These are phyloP conservation scores for Saturnia pavonia DNA, from an alignment of 2,888 invertebrate species.

Conservation along the genomic window DNA sequence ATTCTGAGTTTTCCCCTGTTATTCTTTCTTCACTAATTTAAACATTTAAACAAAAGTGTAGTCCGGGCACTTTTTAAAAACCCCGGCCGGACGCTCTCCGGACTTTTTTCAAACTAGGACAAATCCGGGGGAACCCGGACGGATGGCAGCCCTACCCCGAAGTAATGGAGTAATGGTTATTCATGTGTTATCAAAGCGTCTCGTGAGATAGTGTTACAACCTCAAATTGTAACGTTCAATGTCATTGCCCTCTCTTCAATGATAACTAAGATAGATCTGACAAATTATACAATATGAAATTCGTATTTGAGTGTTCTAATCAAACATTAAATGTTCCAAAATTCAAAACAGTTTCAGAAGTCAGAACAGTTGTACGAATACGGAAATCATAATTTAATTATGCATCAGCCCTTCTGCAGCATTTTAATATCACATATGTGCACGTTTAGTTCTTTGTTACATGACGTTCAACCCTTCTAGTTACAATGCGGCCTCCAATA, in stretches of 20 bases:
- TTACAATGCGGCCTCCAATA: conserved; percentile 16
- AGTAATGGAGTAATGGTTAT: too few relatives aligned
- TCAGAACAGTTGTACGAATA: not conserved
- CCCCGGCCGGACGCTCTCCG: too few relatives aligned
- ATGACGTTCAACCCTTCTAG: conserved; percentile 10
- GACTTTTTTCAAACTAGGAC: too few relatives aligned
- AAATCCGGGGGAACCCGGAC: too few relatives aligned
- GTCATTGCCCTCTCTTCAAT: not conserved
- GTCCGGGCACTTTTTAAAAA: too few relatives aligned
- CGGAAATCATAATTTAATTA: conserved; percentile 1
- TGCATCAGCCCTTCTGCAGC: not conserved
- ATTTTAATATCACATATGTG: conserved; percentile 11
- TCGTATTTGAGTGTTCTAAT: too few relatives aligned
- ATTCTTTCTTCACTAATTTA: too few relatives aligned
- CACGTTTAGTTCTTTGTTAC: not conserved
- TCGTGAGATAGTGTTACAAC: too few relatives aligned
- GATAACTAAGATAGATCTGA: not conserved
- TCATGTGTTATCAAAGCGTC: too few relatives aligned
- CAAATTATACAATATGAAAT: not conserved
- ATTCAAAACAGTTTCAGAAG: not conserved
- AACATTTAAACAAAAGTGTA: too few relatives aligned
- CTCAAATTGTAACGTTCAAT: not conserved
- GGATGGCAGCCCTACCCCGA: too few relatives aligned
- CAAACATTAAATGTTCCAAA: not conserved
- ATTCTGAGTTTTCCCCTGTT: too few relatives aligned